Base-by-base conservation (phyloP, 30 jellyfish, hydroid and myxozoan genomes). In the Cassiopea xamachana region DNA sequence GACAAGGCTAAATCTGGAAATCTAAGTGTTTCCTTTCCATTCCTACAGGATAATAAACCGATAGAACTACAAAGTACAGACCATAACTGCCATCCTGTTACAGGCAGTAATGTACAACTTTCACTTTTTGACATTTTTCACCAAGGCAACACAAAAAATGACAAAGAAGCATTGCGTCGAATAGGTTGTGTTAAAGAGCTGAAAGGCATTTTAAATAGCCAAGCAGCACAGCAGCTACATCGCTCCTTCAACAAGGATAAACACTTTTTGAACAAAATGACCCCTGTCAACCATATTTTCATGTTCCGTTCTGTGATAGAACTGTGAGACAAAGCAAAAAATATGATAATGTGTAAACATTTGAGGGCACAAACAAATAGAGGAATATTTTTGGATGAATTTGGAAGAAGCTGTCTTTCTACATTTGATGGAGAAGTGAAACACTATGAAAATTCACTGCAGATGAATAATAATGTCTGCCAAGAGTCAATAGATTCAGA, bases 161-260 rank as follows among this genome's bases (percentile, higher is more conserved):
- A 85, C 16, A 50, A 14, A 15, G 93, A 85, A 55, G 90, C 88
- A 10, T 55, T 85, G 60, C 14, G 93, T 14, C 93, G 93, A 59
- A 74, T 70, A 44, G 69, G 86, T 18, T 69, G 87, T 58, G 60
- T 85, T 59, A 72, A 72, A n/a, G 93, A 85, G 59, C 87, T 85
- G 15, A 81, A 71, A 10, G 87, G 88, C 12, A 15, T 16, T 50
- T 4, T 85, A 16, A 85, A 85, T 79, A 85, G 85, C 49, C 78
- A 85, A 49, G 90, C 71, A 2, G 94, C 79, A 14, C 91, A 86
- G 55, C 93, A 85, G 70, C 59, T 85, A 18, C 93, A 85, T 77
- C 43, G 72, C 51, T 50, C 72, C 51, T 77, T 7, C 74, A 77
- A 77, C 72, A 43, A 77, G 5, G 46, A 77, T 50, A 47, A 39